These are phyloP conservation scores for Gorsachius magnificus DNA, from an alignment of 2,797 vertebrate species.

Conservation along the genomic window DNA sequence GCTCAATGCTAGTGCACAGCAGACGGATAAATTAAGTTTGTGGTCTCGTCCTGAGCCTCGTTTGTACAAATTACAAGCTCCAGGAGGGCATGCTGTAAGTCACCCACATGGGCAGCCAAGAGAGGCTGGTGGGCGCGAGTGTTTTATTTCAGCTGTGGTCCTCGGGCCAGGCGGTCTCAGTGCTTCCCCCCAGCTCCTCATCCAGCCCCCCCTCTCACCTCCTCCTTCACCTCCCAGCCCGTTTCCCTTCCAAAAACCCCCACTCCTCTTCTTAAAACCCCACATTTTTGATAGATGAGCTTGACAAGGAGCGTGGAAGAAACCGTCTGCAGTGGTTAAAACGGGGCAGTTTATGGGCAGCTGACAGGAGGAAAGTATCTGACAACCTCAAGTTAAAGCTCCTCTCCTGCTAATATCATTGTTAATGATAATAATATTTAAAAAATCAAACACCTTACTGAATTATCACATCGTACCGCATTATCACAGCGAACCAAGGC, in stretches of 20 bases:
- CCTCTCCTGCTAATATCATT: background rate
- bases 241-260: background rate
- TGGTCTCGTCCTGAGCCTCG: fast-evolving
- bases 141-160: background rate
- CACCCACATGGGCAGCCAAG: fast-evolving
- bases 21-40: background rate
- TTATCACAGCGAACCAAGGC: background rate
- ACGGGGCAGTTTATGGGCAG: background rate
- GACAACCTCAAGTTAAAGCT: background rate
- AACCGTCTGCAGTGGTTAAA: background rate
- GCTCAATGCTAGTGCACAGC: background rate
- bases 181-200: background rate
- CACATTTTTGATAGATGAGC: background rate
- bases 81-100: background rate
- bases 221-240: background rate
- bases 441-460: background rate
- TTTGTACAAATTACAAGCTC: background rate
- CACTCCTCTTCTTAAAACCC: background rate
- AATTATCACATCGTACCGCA: background rate
- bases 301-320: background rate
- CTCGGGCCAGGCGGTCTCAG: background rate
- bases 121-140: background rate
- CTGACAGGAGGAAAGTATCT: background rate
- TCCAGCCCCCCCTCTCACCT: background rate
- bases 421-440: background rate